Base-by-base conservation (phyloP, 1,140 invertebrate species). In the Macrostomum lignano region DNA sequence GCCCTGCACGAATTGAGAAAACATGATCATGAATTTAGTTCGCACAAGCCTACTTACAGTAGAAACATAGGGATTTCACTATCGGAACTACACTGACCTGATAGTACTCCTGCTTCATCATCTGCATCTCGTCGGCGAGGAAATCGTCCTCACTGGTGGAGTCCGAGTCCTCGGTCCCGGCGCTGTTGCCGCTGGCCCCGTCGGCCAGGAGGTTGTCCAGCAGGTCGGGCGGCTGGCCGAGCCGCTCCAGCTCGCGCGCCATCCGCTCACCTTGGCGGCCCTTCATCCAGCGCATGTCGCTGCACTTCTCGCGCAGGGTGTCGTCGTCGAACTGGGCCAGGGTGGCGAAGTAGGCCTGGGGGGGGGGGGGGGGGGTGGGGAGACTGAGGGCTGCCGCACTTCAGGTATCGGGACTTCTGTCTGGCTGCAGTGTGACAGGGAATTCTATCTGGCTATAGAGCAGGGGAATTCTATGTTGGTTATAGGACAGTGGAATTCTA, bases 331-430 rank as follows among this genome's bases (percentile, higher is more conserved):
- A 28, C 19, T 15, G 7, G 14, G 26, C 15, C 9, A 28, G 19
- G 7, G 3, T 17, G 19, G 15, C 26, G 9, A 28, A 7, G 9
- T 28, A 28, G 15, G 15, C 19, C 9, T 15, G 26, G 3, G 19
- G 19, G 19, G 15, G 15, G 19, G n/a, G n/a, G 15, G 7, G 3
- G 19, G 26, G 19, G 15, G 3, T 86, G 52, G 38, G 68, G 15
- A 15, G 15, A 13, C 32, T 35, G n/a, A 28, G 13, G 17, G 32
- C 25, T 7, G 25, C 29, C 7, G 7, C 25, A 38, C 34, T 10
- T 36, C 17, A 15, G 25, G 29, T 10, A n/a, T 9, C 33, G 4
- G n/a, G 7, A 25, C 22, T 9, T 29, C 10, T 9, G 35, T 31
- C n/a, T 31, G 10, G 13, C 11, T 21, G 19, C 15, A n/a, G 13